phyloP scores from a whole-genome alignment of 2,113 vertebrate genomes.

The Orycteropus afer region DNA sequence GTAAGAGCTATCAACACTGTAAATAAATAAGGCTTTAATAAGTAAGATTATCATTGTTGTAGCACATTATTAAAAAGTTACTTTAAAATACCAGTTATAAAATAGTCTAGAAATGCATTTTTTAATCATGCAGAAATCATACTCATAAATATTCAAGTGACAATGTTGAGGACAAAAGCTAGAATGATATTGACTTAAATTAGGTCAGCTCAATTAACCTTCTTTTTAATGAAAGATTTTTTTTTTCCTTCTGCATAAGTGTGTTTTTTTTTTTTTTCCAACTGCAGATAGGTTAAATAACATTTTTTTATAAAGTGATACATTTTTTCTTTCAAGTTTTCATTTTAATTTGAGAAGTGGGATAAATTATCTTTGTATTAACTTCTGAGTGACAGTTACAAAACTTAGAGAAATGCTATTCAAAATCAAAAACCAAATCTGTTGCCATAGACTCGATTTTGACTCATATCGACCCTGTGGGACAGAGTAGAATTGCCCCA shows the following conservation, averaged over 20 bases:
- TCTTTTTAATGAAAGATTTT: constrained; percentile 49
- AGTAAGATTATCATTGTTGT: constrained; percentile 70
- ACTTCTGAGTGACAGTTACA: constrained; percentile 48
- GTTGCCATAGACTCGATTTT: background rate
- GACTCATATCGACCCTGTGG: background rate
- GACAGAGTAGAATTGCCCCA: background rate
- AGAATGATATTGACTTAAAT: constrained; percentile 43
- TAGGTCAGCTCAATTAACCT: constrained; percentile 46
- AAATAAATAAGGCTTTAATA: constrained; percentile 79
- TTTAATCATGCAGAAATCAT: constrained; percentile 65
- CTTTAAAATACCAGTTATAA: constrained; percentile 63
- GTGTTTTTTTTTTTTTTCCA: constrained; percentile 55
- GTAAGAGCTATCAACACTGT: constrained; percentile 71
- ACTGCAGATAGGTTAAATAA: constrained; percentile 32
- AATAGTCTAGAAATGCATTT: constrained; percentile 50
- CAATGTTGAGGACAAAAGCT: constrained; percentile 65
- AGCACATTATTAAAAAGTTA: constrained; percentile 66
- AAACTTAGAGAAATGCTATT: constrained; percentile 30
- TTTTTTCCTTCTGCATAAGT: background rate
- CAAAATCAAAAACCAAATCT: background rate
- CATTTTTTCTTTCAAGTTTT: constrained; percentile 48
- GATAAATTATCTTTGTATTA: constrained; percentile 57
- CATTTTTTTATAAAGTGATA: constrained; percentile 53
- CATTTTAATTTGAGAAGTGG: constrained; percentile 54
- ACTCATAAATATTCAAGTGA: constrained; percentile 58